These are phyloP conservation scores for Adoxophyes honmai DNA, from an alignment of 1,140 invertebrate species.

Conservation along the genomic window DNA sequence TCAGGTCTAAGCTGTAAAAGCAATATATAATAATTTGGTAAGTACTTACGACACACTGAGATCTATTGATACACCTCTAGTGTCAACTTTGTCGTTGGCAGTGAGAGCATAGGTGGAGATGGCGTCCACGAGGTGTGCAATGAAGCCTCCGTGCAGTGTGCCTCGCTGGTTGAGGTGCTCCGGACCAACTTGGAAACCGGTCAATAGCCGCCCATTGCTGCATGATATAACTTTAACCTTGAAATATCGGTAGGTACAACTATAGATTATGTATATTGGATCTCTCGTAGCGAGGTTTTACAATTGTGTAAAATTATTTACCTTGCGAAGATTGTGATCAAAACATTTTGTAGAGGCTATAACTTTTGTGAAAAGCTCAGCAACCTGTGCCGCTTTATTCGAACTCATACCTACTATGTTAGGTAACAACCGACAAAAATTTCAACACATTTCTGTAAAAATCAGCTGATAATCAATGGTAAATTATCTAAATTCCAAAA, in stretches of 20 bases:
- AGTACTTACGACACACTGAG: slow-evolving; percentile 59
- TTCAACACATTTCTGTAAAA: slow-evolving; percentile 12
- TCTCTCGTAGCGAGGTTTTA: too few species aligned
- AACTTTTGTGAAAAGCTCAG: slow-evolving; percentile 61
- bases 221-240: slow-evolving; percentile 84
- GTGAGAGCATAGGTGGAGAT: slow-evolving; percentile 89
- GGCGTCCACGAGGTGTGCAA: slow-evolving; percentile 88
- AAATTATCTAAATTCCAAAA: neutral
- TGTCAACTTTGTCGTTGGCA: slow-evolving; percentile 78
- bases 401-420: slow-evolving; percentile 30
- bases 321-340: slow-evolving; percentile 61
- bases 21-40: too few species aligned
- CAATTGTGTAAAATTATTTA: slow-evolving; percentile 23
- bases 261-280: too few species aligned
- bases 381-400: slow-evolving; percentile 45
- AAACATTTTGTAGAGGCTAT: slow-evolving; percentile 60
- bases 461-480: neutral
- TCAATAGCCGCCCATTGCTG: slow-evolving; percentile 82
- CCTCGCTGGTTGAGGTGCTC: slow-evolving; percentile 88
- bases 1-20: too few species aligned
- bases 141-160: slow-evolving; percentile 90
- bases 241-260: neutral
- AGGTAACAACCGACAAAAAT: too few species aligned
- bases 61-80: slow-evolving; percentile 79
- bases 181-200: slow-evolving; percentile 86